Base-by-base conservation (phyloP, 1,140 invertebrate genomes). In the Diuraphis noxia region DNA sequence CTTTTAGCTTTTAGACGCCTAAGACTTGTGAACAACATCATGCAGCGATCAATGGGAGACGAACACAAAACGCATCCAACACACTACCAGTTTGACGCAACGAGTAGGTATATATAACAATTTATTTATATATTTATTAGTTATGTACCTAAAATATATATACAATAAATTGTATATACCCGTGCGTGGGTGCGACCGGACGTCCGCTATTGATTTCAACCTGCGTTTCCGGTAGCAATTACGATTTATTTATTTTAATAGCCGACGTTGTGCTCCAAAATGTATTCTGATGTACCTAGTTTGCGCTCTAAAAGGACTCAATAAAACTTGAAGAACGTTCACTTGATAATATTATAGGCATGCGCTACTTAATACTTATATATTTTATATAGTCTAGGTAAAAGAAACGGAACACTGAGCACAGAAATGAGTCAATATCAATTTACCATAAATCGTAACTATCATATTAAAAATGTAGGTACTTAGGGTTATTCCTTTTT, bases 221-320 rank as follows among this genome's bases (percentile, higher is more conserved):
- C 82, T 46, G 46, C 41, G 82, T 85, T 85, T 85, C 82, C 82
- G 82, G 41, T 85, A 34, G n/a, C 82, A 85, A 85, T 85, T 85
- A 46, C 82, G 82, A 85, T 85, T 85, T 85, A 46, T 85, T 41
- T 43, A 41, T 84, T 82, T 82, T 79, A 34, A 81, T 38, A 40
- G 9, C 40, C 36, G 30, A 81, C 40, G 79, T 7, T 17, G 82
- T 43, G 19, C 41, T 46, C 82, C 17, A 17, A 46, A 85, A 43
- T 46, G 17, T 46, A 34, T 85, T 85, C 82, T 38, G 4, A 82
- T 30, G 23, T 38, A n/a, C n/a, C n/a, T 72, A 23, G 23, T 82
- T 23, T 13, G 21, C 9, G 38, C 38, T 6, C 13, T 5, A 41
- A 82, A 41, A 82, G 79, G 8, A n/a, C 41, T 34, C 13, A 1